A percentile compares a stretch with the other conserved stretches of the same genome.
These are phyloP conservation scores for Drosophila insularis DNA, from an alignment of 1,140 invertebrate species.

Conservation along the genomic window DNA sequence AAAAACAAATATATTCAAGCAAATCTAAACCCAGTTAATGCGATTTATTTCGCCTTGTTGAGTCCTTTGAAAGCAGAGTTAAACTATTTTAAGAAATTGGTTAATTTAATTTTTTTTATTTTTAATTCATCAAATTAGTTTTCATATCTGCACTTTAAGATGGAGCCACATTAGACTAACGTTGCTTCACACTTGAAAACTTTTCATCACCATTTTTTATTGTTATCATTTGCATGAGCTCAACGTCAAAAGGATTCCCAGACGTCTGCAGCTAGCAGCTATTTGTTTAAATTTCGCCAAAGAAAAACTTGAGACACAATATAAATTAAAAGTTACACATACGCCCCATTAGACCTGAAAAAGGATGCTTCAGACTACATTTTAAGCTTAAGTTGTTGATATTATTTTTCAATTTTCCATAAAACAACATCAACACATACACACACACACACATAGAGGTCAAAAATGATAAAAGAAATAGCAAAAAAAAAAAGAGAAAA, in stretches of 20 bases:
- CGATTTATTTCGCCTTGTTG: no score
- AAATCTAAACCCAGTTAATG: no score
- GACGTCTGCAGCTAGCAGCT: constrained; percentile 58
- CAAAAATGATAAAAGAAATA: constrained; percentile 5
- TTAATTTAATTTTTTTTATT: no score
- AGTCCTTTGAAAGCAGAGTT: no score
- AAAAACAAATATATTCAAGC: no score
- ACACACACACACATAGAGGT: constrained; percentile 27
- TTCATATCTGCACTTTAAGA: no score
- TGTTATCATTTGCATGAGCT: no score
- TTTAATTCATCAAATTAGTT: no score
- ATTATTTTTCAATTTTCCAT: constrained; percentile 64
- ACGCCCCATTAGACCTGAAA: constrained; percentile 31
- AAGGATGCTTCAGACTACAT: constrained; percentile 18
- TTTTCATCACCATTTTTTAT: neutral
- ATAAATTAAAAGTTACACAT: constrained; percentile 58
- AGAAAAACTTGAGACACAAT: constrained; percentile 24
- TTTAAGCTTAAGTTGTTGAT: constrained; percentile 59
- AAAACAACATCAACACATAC: constrained; percentile 16
- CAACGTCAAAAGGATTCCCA: constrained; percentile 27
- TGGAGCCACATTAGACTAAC: no score
- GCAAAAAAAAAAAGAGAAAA: constrained; percentile 7
- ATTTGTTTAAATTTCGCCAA: constrained; percentile 32
- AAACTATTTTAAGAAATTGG: no score
- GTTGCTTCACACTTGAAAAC: no score